phyloP scores from a whole-genome alignment of 2,113 vertebrate species.

The Lagenorhynchus albirostris region DNA sequence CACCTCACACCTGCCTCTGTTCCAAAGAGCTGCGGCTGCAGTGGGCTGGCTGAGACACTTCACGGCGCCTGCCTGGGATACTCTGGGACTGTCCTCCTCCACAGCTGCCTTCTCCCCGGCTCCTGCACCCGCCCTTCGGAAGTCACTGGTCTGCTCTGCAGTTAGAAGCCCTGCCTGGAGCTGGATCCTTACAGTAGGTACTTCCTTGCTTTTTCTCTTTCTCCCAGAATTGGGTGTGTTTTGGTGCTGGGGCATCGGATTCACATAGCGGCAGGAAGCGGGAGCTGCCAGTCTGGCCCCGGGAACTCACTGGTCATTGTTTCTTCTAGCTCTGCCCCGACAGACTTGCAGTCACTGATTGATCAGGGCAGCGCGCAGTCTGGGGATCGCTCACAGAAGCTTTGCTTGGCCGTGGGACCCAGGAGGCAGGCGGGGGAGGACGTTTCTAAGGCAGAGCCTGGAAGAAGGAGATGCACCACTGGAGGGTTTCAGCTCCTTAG shows the following conservation, averaged over 20 bases:
- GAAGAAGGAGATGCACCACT: background rate
- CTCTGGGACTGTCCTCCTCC: background rate
- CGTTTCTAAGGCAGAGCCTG: background rate
- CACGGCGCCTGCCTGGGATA: background rate
- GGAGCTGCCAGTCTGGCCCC: background rate
- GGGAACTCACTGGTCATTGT: background rate
- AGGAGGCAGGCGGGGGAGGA: background rate
- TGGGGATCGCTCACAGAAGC: background rate
- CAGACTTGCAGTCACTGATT: background rate
- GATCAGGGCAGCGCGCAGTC: background rate
- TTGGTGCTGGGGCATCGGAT: background rate
- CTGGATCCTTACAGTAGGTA: slow-evolving; percentile 12
- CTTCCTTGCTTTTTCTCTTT: background rate
- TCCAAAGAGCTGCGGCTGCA: background rate
- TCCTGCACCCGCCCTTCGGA: background rate
- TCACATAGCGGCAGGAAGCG: background rate
- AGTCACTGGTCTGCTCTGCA: background rate
- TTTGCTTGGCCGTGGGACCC: background rate
- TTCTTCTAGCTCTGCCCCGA: background rate
- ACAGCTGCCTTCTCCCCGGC: background rate
- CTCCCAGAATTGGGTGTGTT: background rate
- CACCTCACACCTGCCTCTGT: background rate
- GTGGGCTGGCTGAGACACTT: background rate
- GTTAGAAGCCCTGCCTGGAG: background rate
- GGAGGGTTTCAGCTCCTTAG: background rate